Base-by-base conservation (phyloP, 2,888 invertebrate species). In the Galerucella calmariensis region DNA sequence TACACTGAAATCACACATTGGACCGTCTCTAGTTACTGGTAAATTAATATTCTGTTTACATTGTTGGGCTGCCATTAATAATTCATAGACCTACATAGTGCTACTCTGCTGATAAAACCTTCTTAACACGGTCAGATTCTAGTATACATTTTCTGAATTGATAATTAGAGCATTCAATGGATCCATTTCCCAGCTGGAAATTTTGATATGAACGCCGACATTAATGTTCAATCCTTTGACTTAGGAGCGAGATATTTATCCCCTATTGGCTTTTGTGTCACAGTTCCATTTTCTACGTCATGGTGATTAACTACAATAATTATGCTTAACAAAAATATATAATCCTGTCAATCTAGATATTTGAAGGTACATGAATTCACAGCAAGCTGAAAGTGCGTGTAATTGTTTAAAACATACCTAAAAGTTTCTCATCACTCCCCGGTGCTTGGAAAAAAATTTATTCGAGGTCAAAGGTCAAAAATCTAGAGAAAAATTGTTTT, bases 41-140 rank as follows among this genome's bases (percentile, higher is more conserved):
- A 46, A 71, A 71, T 71, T 71, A 65, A 65, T 71, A 69, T 71
- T 65, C 65, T 56, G 56, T 71, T 65, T 65, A 65, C 71, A 12
- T 24, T 44, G 62, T 71, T 46, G 56, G 20, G 65, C 16, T 44
- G 44, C 12, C 53, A 71, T 71, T 65, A 71, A 71, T 71, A 56
- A 71, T 71, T 71, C 65, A 71, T 63, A 12, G 53, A 24, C 24
- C 9, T 48, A 10, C 24, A 59, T 53, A 69, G 69, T 69, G 69
- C 48, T 46, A 20, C 27, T 61, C 1, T 69, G 69, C 59, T 61
- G 69, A 69, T 69, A 68, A 46, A 61, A 10, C 61, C 61, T 69
- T 61, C 69, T 61, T 69, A 61, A 48, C 46, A 61, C 16, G 46
- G 69, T 65, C 63, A 65, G 63, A 65, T 62, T 20, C 27, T 62